Evolutionary conservation across 2,888 invertebrate species (phyloP), one percentile per base, ranked within the genome.

Genomic region (Chrysodeixis includens): DNA sequence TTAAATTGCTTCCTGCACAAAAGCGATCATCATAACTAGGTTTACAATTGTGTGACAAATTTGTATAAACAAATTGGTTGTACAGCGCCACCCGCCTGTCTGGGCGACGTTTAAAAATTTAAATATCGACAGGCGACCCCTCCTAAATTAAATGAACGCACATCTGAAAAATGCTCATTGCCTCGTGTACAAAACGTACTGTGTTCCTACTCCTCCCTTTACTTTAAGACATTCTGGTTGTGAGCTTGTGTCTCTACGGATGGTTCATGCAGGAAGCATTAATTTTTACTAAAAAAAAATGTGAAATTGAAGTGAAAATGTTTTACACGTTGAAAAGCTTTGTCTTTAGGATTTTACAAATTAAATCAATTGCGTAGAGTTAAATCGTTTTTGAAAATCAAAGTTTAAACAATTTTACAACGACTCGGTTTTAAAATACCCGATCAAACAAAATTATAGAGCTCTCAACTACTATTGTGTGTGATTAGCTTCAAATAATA

Each of bases 61-160:
- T 92, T 89, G 88, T 89, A 80, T 87, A 87, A 90, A 91, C 91
- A 92, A 93, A 92, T 92, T 92, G 88, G 84, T 89, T 88, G 86
- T 84, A 83, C 83, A 84, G 76, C 78, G 74, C 67, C 62, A 66
- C 74, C 76, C 85, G 59, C 83, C 86, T 86, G 88, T 89, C 90
- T 90, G 87, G 86, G 88, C 86, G 88, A 88, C 89, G 89, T 87
- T 94, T 91, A 91, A 93, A 93, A 93, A 93, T 93, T 93, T 93
- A 92, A 93, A 93, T 93, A 93, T 92, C 90, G 92, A 89, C 92
- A 92, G 83, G 69, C 82, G 85, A 86, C 91, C 92, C 93, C 89
- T 90, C 88, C 86, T 85, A 91, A 92, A 93, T 93, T 89, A 92
- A 93, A 92, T 87, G 87, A 85, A 83, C 77, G 84, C 77, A 81